A percentile compares a stretch with the other conserved stretches of the same genome.
These are phyloP conservation scores for Macrostomum cliftonense DNA, from an alignment of 2,888 invertebrate genomes.

Conservation along the genomic window DNA sequence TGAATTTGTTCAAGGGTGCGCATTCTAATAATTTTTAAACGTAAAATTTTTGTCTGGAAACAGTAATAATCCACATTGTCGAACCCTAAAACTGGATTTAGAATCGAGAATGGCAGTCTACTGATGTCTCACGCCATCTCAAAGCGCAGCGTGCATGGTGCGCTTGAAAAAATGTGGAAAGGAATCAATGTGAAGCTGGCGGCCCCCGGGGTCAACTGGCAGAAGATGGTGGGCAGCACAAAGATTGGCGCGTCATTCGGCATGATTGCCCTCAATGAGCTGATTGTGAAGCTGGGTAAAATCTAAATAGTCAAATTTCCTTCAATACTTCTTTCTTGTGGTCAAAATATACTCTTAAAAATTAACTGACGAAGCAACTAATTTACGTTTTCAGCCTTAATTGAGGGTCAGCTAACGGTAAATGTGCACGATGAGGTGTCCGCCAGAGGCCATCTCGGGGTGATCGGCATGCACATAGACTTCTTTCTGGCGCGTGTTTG, in stretches of 20 bases:
- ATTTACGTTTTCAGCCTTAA: slow-evolving; percentile 14
- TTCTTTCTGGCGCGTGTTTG: slow-evolving; percentile 19
- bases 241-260: slow-evolving; percentile 20
- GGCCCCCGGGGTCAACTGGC: slow-evolving; percentile 19
- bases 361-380: too few species aligned
- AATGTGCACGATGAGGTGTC: slow-evolving; percentile 20
- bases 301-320: not conserved
- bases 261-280: slow-evolving; percentile 17
- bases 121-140: too few species aligned
- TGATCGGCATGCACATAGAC: slow-evolving; percentile 16
- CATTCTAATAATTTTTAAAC: too few species aligned
- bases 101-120: too few species aligned
- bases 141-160: not conserved
- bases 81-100: too few species aligned
- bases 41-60: too few species aligned
- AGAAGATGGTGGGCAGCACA: slow-evolving; percentile 17
- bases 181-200: slow-evolving; percentile 15
- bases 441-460: slow-evolving; percentile 18
- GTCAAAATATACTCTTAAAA: too few species aligned
- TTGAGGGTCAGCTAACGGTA: slow-evolving; percentile 17
- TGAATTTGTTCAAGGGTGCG: too few species aligned
- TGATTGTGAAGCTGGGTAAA: slow-evolving; percentile 18
- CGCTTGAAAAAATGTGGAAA: slow-evolving; percentile 3
- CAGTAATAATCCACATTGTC: too few species aligned
- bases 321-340: not conserved